Evolutionary conservation across 2,888 invertebrate genomes (phyloP), one percentile per base, ranked within the genome.

Genomic region (Brachyopa scutellaris): DNA sequence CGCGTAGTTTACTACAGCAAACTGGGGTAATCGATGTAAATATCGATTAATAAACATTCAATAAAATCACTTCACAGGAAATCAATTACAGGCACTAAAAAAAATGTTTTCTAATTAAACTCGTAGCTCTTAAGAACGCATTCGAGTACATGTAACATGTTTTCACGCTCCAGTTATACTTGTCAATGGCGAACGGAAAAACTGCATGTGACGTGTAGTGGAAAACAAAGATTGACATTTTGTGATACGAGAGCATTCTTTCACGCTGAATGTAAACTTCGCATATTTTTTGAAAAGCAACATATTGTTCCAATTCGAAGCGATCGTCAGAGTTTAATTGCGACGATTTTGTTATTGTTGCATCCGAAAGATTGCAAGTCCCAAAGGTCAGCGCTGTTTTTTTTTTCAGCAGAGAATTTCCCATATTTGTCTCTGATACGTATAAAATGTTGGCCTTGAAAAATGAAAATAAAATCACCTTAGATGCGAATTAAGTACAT

Each of bases 351-450:
- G n/a, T n/a, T n/a, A n/a, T n/a, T n/a, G 4, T 11, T 49, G 8
- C 64, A 64, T 36, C 49, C 49, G 42, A 64, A 55, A 23, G 47
- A 67, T 73, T 66, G 62, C 61, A 62, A 49, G 47, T 74, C 74
- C 33, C 61, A 80, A 70, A 76, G 80, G 80, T 80, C 62, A 80
- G 31, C 53, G n/a, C 11, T n/a, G n/a, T n/a, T n/a, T n/a, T n/a
- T 53, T 55, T 40, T 33, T 31, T 67, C 21, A 42, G 21, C n/a
- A 15, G 11, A 53, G 19, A 64, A 23, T 29, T 53, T 47, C 21
- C 33, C 51, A 72, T 57, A 45, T 57, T 33, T 61, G 17, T 51
- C 11, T 51, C 31, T 8, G n/a, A 1, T 2, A 7, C 7, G 11
- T 13, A 29, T n/a, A 11, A 29, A n/a, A 26, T 5, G 11, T 2